Evolutionary conservation across 2,888 invertebrate genomes (phyloP).

Genomic region (Orchestes rusci): DNA sequence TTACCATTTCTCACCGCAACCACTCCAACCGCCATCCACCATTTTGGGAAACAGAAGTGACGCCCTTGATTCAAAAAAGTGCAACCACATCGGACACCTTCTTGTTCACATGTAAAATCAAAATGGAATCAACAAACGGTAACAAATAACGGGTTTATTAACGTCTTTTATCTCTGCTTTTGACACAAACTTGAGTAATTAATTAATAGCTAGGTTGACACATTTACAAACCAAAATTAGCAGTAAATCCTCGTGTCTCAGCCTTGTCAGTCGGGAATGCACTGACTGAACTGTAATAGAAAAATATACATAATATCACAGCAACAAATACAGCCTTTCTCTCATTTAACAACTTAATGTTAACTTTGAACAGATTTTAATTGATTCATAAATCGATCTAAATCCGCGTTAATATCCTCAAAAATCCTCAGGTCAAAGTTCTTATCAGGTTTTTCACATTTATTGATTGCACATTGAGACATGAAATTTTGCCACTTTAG

Average conservation of each 20-base stretch:
- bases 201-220: conserved; percentile 17
- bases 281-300: conserved; percentile 44
- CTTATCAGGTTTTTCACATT: conserved; percentile 11
- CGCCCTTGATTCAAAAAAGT: too few relatives aligned
- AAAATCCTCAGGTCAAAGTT: conserved; percentile 34
- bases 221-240: conserved; percentile 40
- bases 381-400: conserved; percentile 60
- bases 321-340: conserved; percentile 30
- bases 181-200: conserved; percentile 13
- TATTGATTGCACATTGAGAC: conserved; percentile 25
- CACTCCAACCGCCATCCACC: too few relatives aligned
- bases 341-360: background rate
- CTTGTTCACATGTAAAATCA: conserved; percentile 37
- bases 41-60: too few relatives aligned
- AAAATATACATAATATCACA: conserved; percentile 44
- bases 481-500: conserved; percentile 48
- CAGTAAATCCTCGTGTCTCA: conserved; percentile 27
- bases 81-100: conserved; percentile 27
- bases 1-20: too few relatives aligned
- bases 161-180: conserved; percentile 26
- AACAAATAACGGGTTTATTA: conserved; percentile 21
- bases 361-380: conserved; percentile 42
- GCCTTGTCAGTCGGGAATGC: conserved; percentile 29
- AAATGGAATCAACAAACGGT: conserved; percentile 21
- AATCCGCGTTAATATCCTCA: conserved; percentile 53